A percentile compares a stretch with the other conserved stretches of the same genome.
These are phyloP conservation scores for Thera britannica DNA, from an alignment of 2,888 invertebrate genomes.

Conservation along the genomic window DNA sequence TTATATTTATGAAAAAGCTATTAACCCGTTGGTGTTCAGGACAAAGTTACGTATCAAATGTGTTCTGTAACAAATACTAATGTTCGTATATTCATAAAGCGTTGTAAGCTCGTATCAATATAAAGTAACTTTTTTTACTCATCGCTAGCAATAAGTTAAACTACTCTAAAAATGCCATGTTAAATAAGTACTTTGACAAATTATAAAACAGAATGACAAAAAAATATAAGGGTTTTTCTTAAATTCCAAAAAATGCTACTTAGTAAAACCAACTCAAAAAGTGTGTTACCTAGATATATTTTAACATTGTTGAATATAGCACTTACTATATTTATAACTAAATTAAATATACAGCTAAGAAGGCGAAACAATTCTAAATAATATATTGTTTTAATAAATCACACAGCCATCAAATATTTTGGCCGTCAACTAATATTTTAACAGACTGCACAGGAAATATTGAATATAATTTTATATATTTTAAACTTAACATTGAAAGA, in stretches of 20 bases:
- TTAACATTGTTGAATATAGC: background rate
- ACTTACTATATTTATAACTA: slow-evolving; percentile 27
- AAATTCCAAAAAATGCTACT: background rate
- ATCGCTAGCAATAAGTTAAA: slow-evolving; percentile 63
- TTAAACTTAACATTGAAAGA: slow-evolving; percentile 33
- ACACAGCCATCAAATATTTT: slow-evolving; percentile 71
- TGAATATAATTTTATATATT: slow-evolving; percentile 33
- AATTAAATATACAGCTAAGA: slow-evolving; percentile 29
- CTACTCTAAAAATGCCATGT: slow-evolving; percentile 28
- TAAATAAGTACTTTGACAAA: slow-evolving; percentile 17
- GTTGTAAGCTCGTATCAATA: slow-evolving; percentile 71
- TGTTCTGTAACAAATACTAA: slow-evolving; percentile 23
- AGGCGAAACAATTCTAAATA: slow-evolving; percentile 35
- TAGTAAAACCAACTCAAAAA: too few relatives aligned
- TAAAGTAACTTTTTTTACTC: slow-evolving; percentile 51
- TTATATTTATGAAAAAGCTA: background rate
- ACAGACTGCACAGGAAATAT: slow-evolving; percentile 35
- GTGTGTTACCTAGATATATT: background rate
- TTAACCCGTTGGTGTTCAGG: background rate
- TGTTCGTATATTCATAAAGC: slow-evolving; percentile 58
- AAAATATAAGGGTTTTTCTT: background rate
- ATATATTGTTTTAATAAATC: slow-evolving; percentile 47
- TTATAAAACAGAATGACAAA: background rate
- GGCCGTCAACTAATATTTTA: slow-evolving; percentile 55
- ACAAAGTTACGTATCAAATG: slow-evolving; percentile 1